A percentile compares a stretch with the other conserved stretches of the same genome.
phyloP scores from a whole-genome alignment of 2,113 vertebrate species.

The Dolichotis patagonum region DNA sequence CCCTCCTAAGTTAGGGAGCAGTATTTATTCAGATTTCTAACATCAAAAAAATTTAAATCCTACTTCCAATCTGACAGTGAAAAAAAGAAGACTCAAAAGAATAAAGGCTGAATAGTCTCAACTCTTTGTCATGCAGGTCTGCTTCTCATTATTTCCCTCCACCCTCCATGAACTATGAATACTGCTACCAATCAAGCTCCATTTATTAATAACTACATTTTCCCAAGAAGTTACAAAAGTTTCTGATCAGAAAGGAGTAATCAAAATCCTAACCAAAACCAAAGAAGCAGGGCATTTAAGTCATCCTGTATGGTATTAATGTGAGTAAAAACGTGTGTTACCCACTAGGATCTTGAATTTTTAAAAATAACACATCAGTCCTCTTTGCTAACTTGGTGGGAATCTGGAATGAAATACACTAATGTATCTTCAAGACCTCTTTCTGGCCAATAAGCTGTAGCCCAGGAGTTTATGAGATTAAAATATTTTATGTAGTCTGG shows the following conservation, averaged over 20 bases:
- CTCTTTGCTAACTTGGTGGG: not conserved
- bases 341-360: not conserved
- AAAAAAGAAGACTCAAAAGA: not conserved
- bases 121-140: not conserved
- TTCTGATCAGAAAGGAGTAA: conserved; percentile 44
- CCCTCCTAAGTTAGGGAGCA: conserved; percentile 1
- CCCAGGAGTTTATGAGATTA: not conserved
- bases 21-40: conserved; percentile 38
- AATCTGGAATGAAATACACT: not conserved
- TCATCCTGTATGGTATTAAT: not conserved
- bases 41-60: not conserved
- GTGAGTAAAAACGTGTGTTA: not conserved
- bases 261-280: conserved; percentile 19
- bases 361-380: not conserved
- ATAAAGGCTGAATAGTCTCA: not conserved
- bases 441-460: not conserved
- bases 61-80: not conserved
- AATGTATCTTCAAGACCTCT: not conserved
- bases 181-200: not conserved
- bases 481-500: not conserved
- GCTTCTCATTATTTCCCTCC: not conserved
- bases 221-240: not conserved
- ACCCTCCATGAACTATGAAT: not conserved
- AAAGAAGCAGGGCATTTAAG: not conserved
- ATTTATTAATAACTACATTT: conserved; percentile 5